phyloP scores from a whole-genome alignment of 1,140 invertebrate genomes.

The Solen grandis region DNA sequence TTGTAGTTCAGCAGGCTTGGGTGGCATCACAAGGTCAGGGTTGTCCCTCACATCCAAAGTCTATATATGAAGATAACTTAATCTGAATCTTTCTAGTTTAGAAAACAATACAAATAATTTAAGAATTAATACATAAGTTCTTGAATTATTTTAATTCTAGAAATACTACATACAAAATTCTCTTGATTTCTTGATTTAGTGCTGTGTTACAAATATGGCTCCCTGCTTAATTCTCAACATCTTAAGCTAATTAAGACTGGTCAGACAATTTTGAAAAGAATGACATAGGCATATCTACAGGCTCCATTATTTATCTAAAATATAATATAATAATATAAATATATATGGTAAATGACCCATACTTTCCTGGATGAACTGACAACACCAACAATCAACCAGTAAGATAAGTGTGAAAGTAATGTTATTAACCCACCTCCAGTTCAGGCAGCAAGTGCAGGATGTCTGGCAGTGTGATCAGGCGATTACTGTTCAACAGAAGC shows the following conservation, averaged over 20 bases:
- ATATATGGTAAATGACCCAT: no score
- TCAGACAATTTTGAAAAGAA: no score
- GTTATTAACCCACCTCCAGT: conserved; percentile 80
- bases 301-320: no score
- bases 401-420: neutral
- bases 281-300: no score
- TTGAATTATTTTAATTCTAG: neutral
- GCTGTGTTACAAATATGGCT: no score
- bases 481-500: conserved; percentile 95
- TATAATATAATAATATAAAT: no score
- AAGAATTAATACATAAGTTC: neutral
- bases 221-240: no score
- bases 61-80: no score
- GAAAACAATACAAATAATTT: neutral
- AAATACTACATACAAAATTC: neutral
- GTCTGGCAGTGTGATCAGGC: conserved; percentile 97
- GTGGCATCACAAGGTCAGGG: conserved; percentile 98
- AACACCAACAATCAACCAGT: neutral
- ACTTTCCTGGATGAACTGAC: no score
- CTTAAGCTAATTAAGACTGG: no score
- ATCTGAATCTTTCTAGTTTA: no score
- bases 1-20: conserved; percentile 90
- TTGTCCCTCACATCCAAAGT: conserved; percentile 95
- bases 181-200: no score
- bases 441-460: conserved; percentile 97